These are phyloP conservation scores for Caenorhabditis sulstoni DNA, from an alignment of 2,888 invertebrate species.

Conservation along the genomic window DNA sequence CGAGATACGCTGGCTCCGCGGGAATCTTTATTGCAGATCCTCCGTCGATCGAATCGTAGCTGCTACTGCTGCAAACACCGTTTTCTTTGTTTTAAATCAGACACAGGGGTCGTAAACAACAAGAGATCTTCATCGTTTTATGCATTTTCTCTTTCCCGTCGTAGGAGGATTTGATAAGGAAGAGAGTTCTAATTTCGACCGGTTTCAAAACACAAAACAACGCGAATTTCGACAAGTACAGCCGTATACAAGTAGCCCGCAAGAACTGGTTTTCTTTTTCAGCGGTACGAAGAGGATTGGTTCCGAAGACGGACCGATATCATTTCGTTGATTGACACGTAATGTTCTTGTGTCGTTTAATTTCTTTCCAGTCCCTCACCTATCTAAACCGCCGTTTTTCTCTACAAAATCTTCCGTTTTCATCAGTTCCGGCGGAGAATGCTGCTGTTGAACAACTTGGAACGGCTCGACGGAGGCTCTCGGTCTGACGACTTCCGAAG, in stretches of 20 bases:
- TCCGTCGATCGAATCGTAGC: conserved; percentile 45
- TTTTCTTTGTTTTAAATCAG: not conserved
- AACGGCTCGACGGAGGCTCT: conserved; percentile 79
- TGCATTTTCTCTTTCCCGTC: conserved; percentile 3
- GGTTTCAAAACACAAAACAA: conserved; percentile 32
- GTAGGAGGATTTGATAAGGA: conserved; percentile 29
- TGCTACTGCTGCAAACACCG: conserved; percentile 19
- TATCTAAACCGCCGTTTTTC: conserved; percentile 19
- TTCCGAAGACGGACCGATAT: conserved; percentile 38
- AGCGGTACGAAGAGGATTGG: conserved; percentile 2
- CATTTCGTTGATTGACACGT: conserved; percentile 26
- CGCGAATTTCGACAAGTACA: conserved; percentile 17
- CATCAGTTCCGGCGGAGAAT: conserved; percentile 26
- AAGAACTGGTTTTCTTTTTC: conserved; percentile 28
- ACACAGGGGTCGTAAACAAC: conserved; percentile 16
- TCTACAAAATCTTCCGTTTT: conserved; percentile 27
- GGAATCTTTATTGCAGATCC: conserved; percentile 36
- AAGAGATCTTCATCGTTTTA: conserved; percentile 20
- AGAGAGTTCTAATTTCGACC: conserved; percentile 15
- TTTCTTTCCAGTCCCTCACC: conserved; percentile 19
- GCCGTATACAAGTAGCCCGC: conserved; percentile 5
- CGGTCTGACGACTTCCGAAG: conserved; percentile 67
- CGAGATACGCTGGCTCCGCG: conserved; percentile 31
- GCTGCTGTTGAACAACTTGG: conserved; percentile 65
- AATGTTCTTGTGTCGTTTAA: conserved; percentile 7